Evolutionary conservation across 2,113 vertebrate genomes (phyloP).

Genomic region (Hemibagrus wyckioides): DNA sequence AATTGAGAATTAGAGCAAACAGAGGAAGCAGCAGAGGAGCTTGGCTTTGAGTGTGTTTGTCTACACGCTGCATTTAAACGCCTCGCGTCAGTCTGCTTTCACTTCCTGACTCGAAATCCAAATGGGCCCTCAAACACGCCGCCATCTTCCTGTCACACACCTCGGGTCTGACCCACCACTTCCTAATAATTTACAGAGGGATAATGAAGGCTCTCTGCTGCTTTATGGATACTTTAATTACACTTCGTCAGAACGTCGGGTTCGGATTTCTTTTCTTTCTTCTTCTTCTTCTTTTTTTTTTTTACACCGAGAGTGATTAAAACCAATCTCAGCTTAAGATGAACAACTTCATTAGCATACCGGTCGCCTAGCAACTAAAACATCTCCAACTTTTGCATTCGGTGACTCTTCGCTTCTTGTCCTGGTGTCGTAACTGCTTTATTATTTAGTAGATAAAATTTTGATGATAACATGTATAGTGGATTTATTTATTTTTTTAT

Average conservation of each 20-base stretch:
- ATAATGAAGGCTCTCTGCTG: constrained; percentile 35
- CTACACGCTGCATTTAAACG: constrained; percentile 44
- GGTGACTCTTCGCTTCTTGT: constrained; percentile 7
- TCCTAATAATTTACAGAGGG: constrained; percentile 37
- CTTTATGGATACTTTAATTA: constrained; percentile 56
- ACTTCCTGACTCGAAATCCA: background rate
- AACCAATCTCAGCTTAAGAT: constrained; percentile 64
- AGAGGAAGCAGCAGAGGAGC: constrained; percentile 38
- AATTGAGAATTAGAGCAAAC: constrained; percentile 61
- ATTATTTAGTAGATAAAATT: background rate
- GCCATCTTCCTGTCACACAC: constrained; percentile 1
- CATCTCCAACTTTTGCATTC: constrained; percentile 56
- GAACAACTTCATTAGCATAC: constrained; percentile 73
- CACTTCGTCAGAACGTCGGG: constrained; percentile 37
- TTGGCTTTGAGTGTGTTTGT: constrained; percentile 49
- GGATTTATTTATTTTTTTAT: background rate
- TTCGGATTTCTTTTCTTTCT: background rate
- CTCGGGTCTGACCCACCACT: constrained; percentile 24
- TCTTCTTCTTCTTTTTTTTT: constrained; percentile 19
- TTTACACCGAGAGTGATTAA: constrained; percentile 51
- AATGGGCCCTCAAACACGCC: background rate
- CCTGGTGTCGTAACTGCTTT: background rate
- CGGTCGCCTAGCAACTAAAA: constrained; percentile 74
- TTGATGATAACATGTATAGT: background rate
- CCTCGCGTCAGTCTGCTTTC: constrained; percentile 3